Conservation (phyloP, 2,888 invertebrate species). For the Pinctada fucata region DNA sequence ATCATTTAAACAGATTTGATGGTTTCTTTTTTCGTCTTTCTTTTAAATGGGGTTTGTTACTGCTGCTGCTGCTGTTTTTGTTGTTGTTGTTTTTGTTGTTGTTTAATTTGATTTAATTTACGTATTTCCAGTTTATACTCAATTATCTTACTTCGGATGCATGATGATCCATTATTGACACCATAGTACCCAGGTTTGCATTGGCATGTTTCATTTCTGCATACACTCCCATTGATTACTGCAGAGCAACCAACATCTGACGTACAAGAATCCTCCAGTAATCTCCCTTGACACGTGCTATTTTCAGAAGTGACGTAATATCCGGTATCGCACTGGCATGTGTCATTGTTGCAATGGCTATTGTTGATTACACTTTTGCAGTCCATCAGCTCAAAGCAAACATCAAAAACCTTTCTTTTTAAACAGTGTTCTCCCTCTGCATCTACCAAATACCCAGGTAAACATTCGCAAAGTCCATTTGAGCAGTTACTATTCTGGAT, state of each 20-base stretch:
- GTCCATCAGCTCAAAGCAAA: not conserved
- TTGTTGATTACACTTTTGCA: not conserved
- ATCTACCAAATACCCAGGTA: not conserved
- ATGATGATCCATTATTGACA: not conserved
- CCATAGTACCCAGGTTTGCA: constrained; percentile 1
- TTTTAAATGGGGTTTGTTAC: too few species aligned
- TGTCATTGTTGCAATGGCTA: not conserved
- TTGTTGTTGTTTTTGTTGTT: too few species aligned
- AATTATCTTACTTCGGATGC: not conserved
- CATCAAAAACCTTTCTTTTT: not conserved
- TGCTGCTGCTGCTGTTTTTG: too few species aligned
- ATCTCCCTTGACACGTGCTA: not conserved
- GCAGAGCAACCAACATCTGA: not conserved
- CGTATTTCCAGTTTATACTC: too few species aligned
- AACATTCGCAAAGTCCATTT: not conserved
- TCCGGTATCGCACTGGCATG: not conserved
- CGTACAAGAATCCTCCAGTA: not conserved
- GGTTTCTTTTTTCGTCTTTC: too few species aligned
- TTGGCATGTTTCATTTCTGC: not conserved
- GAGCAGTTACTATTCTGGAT: not conserved
- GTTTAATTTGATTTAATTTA: too few species aligned
- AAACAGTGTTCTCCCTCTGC: not conserved
- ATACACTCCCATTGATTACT: not conserved
- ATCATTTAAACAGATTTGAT: too few species aligned
- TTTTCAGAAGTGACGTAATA: not conserved